phyloP scores from a whole-genome alignment of 23 tunicate species.

The Styela clava region DNA sequence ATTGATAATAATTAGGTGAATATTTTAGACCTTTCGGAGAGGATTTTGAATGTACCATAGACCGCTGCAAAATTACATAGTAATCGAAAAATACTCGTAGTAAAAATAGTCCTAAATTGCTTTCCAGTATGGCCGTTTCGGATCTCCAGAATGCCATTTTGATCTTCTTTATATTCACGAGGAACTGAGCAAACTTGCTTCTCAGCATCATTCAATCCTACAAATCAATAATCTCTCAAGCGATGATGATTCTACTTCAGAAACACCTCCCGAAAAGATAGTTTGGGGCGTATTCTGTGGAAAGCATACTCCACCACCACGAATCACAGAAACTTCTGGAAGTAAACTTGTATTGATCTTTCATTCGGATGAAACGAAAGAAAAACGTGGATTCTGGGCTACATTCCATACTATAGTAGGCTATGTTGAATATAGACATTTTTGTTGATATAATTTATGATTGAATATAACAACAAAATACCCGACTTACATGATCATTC shows the following conservation, averaged over 20 bases:
- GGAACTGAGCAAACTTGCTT: background rate
- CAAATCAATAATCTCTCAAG: background rate
- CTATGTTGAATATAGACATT: background rate
- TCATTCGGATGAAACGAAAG: slow-evolving; percentile 37
- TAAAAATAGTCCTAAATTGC: no score
- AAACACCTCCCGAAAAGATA: background rate
- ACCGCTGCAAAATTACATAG: no score
- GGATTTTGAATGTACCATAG: no score
- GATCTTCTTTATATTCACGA: slow-evolving; percentile 70
- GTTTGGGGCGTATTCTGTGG: slow-evolving; percentile 71
- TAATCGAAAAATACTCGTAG: no score
- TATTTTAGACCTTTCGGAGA: no score
- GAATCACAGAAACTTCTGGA: slow-evolving; percentile 40
- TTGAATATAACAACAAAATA: no score
- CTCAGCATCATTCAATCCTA: background rate
- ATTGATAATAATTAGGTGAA: no score
- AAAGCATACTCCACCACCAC: background rate
- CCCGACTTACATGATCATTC: no score
- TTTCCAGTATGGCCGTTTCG: background rate
- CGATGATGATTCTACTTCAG: background rate
- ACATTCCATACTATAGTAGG: slow-evolving; percentile 43
- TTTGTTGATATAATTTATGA: background rate
- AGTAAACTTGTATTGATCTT: slow-evolving; percentile 48
- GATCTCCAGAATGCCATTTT: slow-evolving; percentile 39
- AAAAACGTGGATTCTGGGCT: slow-evolving; percentile 46